A percentile compares a stretch with the other conserved stretches of the same genome.
Conservation (phyloP, 2,113 vertebrate genomes). For the Myrmecobius fasciatus region DNA sequence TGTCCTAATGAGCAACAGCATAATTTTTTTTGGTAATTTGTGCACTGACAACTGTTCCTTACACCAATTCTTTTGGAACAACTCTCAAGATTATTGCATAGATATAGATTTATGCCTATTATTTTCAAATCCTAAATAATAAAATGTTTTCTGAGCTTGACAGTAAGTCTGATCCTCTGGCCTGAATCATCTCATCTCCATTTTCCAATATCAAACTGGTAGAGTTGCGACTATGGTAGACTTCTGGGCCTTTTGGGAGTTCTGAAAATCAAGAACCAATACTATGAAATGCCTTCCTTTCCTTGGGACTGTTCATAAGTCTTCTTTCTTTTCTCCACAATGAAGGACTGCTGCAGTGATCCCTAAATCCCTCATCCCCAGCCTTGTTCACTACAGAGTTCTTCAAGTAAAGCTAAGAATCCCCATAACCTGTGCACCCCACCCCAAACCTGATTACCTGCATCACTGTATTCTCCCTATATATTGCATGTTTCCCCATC, state of each 20-base stretch:
- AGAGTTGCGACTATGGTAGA: accelerated
- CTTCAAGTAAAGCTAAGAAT: not conserved
- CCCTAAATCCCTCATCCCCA: not conserved
- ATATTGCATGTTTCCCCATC: not conserved
- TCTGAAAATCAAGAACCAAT: not conserved
- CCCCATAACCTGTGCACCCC: not conserved
- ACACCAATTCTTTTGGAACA: not conserved
- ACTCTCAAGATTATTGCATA: not conserved
- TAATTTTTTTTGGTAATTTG: not conserved
- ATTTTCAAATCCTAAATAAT: constrained; percentile 23
- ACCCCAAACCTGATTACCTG: not conserved
- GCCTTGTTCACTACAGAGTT: not conserved
- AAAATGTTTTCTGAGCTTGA: not conserved
- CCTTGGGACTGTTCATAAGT: not conserved
- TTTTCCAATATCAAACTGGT: not conserved
- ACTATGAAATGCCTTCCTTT: not conserved
- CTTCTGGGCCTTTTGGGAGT: not conserved
- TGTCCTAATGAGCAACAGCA: not conserved
- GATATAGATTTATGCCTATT: not conserved
- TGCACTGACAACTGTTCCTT: not conserved
- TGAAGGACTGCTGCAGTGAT: not conserved
- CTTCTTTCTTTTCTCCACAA: not conserved
- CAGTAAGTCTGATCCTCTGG: not conserved
- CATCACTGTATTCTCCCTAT: not conserved
- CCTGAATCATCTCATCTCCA: not conserved